Evolutionary conservation across 2,797 vertebrate species (phyloP).

Genomic region (Scomberomorus guttatus): DNA sequence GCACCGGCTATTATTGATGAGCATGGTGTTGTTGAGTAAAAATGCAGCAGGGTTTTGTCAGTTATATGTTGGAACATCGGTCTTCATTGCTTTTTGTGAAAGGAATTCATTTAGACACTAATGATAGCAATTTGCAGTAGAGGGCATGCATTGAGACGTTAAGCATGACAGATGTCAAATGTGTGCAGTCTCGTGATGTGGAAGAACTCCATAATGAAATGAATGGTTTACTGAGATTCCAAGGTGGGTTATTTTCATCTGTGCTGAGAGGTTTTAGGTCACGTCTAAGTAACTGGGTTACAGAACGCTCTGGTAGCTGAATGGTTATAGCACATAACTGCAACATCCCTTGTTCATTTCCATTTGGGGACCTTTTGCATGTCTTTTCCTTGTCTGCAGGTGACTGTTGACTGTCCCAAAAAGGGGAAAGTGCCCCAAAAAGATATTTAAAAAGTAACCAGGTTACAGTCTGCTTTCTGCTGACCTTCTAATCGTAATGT

Average conservation of each 20-base stretch:
- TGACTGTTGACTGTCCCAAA: too few species aligned
- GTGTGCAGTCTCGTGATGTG: slow-evolving; percentile 34
- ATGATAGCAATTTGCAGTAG: slow-evolving; percentile 61
- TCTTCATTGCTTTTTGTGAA: slow-evolving; percentile 53
- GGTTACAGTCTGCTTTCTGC: slow-evolving; percentile 24
- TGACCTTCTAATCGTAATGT: background rate
- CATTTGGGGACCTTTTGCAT: too few species aligned
- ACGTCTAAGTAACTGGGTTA: background rate
- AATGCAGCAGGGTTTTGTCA: slow-evolving; percentile 31
- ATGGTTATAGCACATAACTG: too few species aligned
- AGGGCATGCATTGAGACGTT: slow-evolving; percentile 53
- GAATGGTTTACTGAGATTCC: slow-evolving; percentile 10
- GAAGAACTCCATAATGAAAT: slow-evolving; percentile 37
- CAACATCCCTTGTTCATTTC: too few species aligned
- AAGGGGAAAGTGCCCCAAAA: too few species aligned
- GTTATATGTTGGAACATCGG: slow-evolving; percentile 47
- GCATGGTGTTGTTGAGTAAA: slow-evolving; percentile 45
- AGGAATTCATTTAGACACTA: slow-evolving; percentile 58
- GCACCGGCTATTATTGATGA: slow-evolving; percentile 50
- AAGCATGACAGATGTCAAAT: slow-evolving; percentile 59
- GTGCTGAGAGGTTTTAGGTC: slow-evolving; percentile 28
- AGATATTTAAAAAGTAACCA: background rate
- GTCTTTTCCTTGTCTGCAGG: too few species aligned
- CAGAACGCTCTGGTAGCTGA: too few species aligned
- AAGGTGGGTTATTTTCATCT: slow-evolving; percentile 33